Evolutionary conservation across 2,888 invertebrate genomes (phyloP), one percentile per base, ranked within the genome.

Genomic region (Didymodactylos carnosus): DNA sequence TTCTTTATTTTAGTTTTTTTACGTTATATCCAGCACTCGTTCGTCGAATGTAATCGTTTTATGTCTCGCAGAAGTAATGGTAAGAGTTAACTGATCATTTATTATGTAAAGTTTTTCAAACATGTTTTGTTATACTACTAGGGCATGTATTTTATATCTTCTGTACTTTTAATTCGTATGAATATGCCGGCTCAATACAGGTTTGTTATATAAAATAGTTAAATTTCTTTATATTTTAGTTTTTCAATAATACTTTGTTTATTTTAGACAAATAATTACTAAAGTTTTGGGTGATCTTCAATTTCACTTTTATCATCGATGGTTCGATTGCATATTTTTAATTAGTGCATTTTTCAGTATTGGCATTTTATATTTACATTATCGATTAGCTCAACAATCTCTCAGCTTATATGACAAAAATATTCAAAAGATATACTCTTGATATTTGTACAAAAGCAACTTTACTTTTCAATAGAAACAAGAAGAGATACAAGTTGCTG

Each of bases 81-180:
- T 88, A 82, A 83, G 85, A 78, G 19, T n/a, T 25, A 39, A 43
- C 16, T n/a, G 16, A 8, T 13, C 25, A 73, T 53, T 46, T 70
- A 25, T 69, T 19, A 69, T 41, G 39, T 51, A 53, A 74, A n/a
- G 10, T 0, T 70, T 43, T 27, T 8, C 0, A 29, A n/a, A 1
- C 7, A 53, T 53, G 4, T 6, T 7, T 19, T 53, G 0, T 19
- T 35, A 19, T 72, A 14, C 78, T 76, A 85, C 71, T 81, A 88
- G 88, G 97, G 97, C 49, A 98, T 98, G 97, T 98, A 98, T 82
- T 98, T 98, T 85, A 92, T 97, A 73, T 95, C 95, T 0, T 94
- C 93, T 0, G 97, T 98, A 0, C 87, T 98, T 0, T 85, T 98
- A 51, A 93, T 98, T 89, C 86, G 98, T 40, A 98, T 98, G 98